Evolutionary conservation across 2,888 invertebrate genomes (phyloP), one percentile per base, ranked within the genome.

Genomic region (Cephus pygmeus): DNA sequence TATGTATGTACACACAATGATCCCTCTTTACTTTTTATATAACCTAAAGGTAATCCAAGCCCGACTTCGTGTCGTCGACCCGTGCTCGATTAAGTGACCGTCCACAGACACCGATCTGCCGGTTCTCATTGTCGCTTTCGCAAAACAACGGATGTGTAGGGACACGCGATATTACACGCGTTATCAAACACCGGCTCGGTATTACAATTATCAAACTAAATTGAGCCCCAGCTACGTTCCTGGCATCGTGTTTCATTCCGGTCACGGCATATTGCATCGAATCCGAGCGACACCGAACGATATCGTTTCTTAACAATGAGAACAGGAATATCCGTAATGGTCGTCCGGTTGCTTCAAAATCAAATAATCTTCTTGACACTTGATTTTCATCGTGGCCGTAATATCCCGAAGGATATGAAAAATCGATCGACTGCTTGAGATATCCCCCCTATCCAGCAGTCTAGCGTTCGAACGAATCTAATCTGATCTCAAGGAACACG

Each of bases 141-240:
- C 69, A 76, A 81, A 85, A 87, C 85, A 88, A 85, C 88, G 87
- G 88, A 88, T 89, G 87, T 88, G 80, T 86, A 87, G 82, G 82
- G 86, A 86, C 81, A 88, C 82, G 76, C 81, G 87, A 88, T 87
- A 87, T 82, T 81, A 68, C 33, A 75, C 23, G 81, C 83, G 82
- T 85, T 87, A 86, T 86, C 87, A 82, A 78, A 75, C 75, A 71
- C 71, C 56, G 79, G 71, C 79, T 75, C 73, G 81, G 83, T 86
- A 82, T 85, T 85, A 81, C 83, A 81, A 85, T 87, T 88, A 87
- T 84, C 83, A 85, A 87, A 87, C 85, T 79, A 76, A 80, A 82
- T 76, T 40, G 69, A 35, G 9, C 30, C 40, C 56, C 2, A 1
- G 56, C 56, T 23, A 23, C 56, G 56, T 23, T 56, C 15, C 56